Conservation (phyloP, 1,140 invertebrate species). For the Pseudomyrmex dendroicus region DNA sequence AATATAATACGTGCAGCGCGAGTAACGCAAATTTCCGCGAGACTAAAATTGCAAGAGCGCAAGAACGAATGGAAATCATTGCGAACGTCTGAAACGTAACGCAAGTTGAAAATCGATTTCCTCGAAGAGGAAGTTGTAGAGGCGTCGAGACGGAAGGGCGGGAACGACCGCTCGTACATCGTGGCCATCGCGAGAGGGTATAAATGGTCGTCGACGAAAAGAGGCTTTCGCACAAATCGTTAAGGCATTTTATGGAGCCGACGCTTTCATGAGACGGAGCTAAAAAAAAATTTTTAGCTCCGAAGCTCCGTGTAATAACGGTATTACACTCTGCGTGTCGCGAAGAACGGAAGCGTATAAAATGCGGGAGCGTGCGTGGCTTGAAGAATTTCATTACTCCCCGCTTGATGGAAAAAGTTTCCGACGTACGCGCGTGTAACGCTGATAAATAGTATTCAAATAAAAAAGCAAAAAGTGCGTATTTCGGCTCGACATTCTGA, state of each 20-base stretch:
- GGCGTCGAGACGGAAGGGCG: neutral
- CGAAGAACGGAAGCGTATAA: neutral
- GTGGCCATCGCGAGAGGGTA: conserved; percentile 15
- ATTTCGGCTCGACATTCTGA: conserved; percentile 25
- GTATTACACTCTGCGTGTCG: neutral
- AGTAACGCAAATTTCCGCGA: conserved; percentile 18
- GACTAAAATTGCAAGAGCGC: conserved; percentile 16
- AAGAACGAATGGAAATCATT: neutral
- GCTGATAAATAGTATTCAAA: conserved; percentile 53
- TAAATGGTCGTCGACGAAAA: conserved; percentile 18
- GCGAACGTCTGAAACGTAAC: conserved; percentile 12
- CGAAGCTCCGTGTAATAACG: neutral
- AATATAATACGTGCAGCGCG: neutral
- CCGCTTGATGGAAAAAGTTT: conserved; percentile 69
- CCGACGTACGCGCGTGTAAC: neutral
- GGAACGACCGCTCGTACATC: conserved; percentile 1
- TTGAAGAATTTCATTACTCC: conserved; percentile 69
- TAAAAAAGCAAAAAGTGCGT: conserved; percentile 46
- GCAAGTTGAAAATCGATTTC: conserved; percentile 53
- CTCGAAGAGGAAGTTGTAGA: conserved; percentile 32
- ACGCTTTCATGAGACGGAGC: conserved; percentile 9
- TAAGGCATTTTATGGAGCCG: conserved; percentile 7
- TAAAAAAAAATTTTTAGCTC: neutral
- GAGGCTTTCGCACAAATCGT: conserved; percentile 23
- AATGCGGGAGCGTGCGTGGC: neutral